Conservation (phyloP, 1,140 invertebrate species). For the Portunus trituberculatus region DNA sequence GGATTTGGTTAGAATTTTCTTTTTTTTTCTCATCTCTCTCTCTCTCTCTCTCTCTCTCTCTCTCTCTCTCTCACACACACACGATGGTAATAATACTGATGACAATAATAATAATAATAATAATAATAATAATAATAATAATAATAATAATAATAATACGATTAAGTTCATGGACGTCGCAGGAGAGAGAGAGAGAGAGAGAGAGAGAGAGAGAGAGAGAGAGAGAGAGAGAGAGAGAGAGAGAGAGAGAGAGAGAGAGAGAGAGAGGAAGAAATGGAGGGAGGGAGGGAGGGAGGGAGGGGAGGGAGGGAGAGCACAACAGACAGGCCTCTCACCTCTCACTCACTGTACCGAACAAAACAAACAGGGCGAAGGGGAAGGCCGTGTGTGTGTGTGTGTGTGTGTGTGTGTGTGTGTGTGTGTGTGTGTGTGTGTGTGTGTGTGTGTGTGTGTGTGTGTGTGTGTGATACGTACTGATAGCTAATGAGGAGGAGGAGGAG, state of each 20-base stretch:
- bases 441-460: conserved; percentile 33
- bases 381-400: background rate
- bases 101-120: no score
- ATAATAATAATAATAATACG: no score
- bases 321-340: background rate
- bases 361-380: background rate
- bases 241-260: background rate
- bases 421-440: conserved; percentile 55
- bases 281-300: background rate
- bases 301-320: background rate
- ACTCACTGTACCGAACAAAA: background rate
- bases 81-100: no score
- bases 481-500: background rate
- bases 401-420: conserved; percentile 41
- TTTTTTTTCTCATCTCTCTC: no score
- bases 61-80: no score
- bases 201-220: background rate
- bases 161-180: no score
- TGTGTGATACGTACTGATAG: background rate
- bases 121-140: no score
- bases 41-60: no score
- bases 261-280: background rate
- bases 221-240: background rate
- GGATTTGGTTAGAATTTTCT: no score
- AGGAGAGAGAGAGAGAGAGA: no score